Evolutionary conservation across 2,113 vertebrate species (phyloP).

Genomic region (Callorhinus ursinus): DNA sequence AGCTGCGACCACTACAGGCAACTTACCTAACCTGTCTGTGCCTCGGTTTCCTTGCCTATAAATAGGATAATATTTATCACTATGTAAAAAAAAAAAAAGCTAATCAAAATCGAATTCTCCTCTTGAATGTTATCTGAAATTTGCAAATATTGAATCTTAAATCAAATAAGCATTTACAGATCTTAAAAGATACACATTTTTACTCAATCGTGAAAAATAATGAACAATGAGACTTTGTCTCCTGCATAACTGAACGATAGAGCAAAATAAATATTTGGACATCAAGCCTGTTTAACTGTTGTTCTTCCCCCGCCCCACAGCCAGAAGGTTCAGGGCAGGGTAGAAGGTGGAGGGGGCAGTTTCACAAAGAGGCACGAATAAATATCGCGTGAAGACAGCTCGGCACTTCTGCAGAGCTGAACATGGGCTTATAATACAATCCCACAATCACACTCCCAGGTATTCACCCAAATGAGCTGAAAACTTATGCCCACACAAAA

Average conservation of each 20-base stretch:
- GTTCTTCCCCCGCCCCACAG: neutral
- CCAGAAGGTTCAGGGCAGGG: neutral
- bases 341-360: neutral
- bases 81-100: neutral
- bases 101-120: constrained; percentile 12
- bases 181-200: neutral
- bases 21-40: neutral
- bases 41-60: neutral
- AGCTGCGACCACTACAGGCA: neutral
- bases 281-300: neutral
- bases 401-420: neutral
- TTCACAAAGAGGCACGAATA: neutral
- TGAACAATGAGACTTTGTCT: neutral
- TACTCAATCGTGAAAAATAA: neutral
- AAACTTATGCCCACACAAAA: neutral
- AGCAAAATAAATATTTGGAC: neutral
- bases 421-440: neutral
- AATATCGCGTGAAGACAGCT: neutral
- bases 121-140: neutral
- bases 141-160: neutral
- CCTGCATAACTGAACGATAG: neutral
- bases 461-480: neutral
- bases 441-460: neutral
- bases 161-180: constrained; percentile 3
- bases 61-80: neutral